Evolutionary conservation across 2,797 vertebrate species (phyloP).

Genomic region (Manis pentadactyla): DNA sequence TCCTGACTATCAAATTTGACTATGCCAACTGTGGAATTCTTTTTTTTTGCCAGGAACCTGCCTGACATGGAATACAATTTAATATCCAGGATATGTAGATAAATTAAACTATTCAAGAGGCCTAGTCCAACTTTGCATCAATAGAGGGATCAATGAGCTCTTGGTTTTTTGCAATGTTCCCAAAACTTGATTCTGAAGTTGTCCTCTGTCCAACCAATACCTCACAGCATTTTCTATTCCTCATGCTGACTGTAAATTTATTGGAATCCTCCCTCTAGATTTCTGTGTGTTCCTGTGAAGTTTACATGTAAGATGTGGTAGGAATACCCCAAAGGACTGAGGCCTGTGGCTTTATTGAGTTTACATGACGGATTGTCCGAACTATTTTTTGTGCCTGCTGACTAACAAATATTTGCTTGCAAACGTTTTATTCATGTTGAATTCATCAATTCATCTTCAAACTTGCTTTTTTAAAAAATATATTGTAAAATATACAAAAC

Average conservation of each 20-base stretch:
- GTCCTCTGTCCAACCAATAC: neutral
- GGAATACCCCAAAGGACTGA: neutral
- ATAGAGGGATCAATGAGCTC: neutral
- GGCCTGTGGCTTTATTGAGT: neutral
- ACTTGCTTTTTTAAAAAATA: neutral
- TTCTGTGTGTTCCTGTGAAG: neutral
- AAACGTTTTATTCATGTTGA: neutral
- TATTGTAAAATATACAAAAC: neutral
- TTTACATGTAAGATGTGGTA: neutral
- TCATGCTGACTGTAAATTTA: neutral
- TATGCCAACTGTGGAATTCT: neutral
- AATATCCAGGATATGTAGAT: neutral
- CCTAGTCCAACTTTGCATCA: neutral
- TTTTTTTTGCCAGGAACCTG: neutral
- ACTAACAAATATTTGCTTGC: constrained; percentile 30
- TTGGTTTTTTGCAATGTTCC: neutral
- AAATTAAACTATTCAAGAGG: neutral
- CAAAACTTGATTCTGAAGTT: neutral
- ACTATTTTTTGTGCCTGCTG: neutral
- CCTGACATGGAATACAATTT: neutral
- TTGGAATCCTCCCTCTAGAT: neutral
- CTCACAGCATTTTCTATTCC: neutral
- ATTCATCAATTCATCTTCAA: constrained; percentile 46
- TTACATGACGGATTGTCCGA: neutral
- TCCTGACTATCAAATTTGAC: neutral